Evolutionary conservation across 2,113 vertebrate genomes (phyloP).

Genomic region (Tenrec ecaudatus): DNA sequence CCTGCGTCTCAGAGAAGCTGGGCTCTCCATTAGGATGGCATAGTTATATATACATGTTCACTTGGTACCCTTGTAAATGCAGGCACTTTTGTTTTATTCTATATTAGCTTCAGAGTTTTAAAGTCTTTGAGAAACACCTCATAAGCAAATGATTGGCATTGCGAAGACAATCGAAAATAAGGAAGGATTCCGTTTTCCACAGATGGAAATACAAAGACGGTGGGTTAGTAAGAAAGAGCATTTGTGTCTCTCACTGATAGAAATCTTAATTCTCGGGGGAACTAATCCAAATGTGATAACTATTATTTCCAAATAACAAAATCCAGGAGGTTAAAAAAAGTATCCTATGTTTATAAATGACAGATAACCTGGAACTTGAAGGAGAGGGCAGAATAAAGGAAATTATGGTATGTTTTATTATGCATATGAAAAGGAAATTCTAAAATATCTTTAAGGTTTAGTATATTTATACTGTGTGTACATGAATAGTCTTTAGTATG

Average conservation of each 20-base stretch:
- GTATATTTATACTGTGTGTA: neutral
- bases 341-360: neutral
- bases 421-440: neutral
- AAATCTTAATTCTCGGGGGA: neutral
- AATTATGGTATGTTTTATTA: neutral
- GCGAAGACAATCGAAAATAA: neutral
- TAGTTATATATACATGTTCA: neutral
- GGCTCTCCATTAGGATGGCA: conserved; percentile 52
- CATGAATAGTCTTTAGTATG: no score
- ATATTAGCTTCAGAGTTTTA: conserved; percentile 41
- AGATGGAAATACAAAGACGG: neutral
- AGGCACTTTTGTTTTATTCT: conserved; percentile 30
- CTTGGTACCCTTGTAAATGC: neutral
- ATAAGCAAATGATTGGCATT: neutral
- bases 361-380: neutral
- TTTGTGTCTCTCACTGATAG: neutral
- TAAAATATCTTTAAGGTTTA: neutral
- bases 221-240: neutral
- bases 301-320: neutral
- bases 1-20: conserved; percentile 87
- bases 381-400: neutral
- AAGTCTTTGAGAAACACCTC: conserved; percentile 52
- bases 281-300: neutral
- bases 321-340: neutral
- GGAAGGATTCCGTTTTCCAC: neutral